A percentile compares a stretch with the other conserved stretches of the same genome.
These are phyloP conservation scores for Engraulis encrasicolus DNA, from an alignment of 2,113 vertebrate genomes.

Conservation along the genomic window DNA sequence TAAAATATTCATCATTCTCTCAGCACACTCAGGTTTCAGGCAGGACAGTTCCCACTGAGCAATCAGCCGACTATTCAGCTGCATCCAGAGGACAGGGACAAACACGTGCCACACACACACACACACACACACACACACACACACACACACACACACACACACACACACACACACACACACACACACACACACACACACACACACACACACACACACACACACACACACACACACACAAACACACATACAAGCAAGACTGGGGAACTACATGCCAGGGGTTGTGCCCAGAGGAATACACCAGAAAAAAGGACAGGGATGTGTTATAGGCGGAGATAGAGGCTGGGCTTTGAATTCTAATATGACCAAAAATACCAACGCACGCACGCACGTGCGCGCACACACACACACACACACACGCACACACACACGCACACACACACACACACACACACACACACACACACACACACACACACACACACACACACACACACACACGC, in stretches of 20 bases:
- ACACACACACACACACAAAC: too few relatives aligned
- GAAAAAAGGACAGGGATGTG: too few relatives aligned
- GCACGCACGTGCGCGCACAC: too few relatives aligned
- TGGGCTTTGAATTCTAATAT: too few relatives aligned
- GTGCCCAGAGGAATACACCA: too few relatives aligned
- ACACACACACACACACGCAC: too few relatives aligned
- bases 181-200: not conserved
- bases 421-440: not conserved
- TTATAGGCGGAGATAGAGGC: too few relatives aligned
- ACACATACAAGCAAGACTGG: too few relatives aligned
- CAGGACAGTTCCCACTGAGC: constrained; percentile 2
- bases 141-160: not conserved
- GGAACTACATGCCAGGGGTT: too few relatives aligned
- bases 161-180: not conserved
- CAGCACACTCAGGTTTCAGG: constrained; percentile 27
- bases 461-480: too few relatives aligned
- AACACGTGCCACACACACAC: not conserved
- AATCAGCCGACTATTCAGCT: constrained; percentile 21
- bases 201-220: not conserved
- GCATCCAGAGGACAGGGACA: constrained; percentile 18
- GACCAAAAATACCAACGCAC: too few relatives aligned
- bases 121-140: not conserved
- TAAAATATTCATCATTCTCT: constrained; percentile 44
- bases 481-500: not conserved
- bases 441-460: too few relatives aligned